Conservation (phyloP, 2,113 vertebrate species). For the Tauraco erythrolophus region DNA sequence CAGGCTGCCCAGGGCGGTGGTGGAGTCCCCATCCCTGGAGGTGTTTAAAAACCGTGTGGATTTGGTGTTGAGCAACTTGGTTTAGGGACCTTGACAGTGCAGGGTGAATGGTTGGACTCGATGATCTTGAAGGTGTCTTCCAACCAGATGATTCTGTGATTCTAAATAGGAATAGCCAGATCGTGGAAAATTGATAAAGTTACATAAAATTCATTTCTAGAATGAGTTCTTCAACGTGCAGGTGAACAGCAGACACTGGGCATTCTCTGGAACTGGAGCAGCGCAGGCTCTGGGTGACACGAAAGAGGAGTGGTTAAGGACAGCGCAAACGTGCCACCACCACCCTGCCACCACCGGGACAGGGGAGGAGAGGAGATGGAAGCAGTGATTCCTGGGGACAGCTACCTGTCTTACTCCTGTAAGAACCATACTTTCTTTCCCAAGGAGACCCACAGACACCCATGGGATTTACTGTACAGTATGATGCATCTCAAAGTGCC, state of each 20-base stretch:
- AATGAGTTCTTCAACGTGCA: not conserved
- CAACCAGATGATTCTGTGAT: too few species aligned
- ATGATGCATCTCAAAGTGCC: not conserved
- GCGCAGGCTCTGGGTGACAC: not conserved
- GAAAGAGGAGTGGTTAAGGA: not conserved
- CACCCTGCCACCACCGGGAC: not conserved
- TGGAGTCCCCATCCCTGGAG: too few species aligned
- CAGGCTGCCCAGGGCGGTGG: too few species aligned
- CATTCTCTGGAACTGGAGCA: not conserved
- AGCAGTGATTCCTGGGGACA: fast-evolving
- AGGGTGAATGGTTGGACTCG: too few species aligned
- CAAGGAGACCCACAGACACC: not conserved
- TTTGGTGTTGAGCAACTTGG: too few species aligned
- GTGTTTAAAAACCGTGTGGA: too few species aligned
- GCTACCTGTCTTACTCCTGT: fast-evolving
- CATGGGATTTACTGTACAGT: not conserved
- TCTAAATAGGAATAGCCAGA: not conserved
- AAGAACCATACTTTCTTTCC: not conserved
- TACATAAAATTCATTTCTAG: not conserved
- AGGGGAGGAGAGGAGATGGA: not conserved
- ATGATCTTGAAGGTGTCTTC: too few species aligned
- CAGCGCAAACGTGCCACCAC: not conserved
- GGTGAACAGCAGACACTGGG: not conserved
- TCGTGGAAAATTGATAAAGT: not conserved
- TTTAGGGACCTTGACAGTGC: too few species aligned